Conservation (phyloP, 2,888 invertebrate genomes). For the Dryococelus australis region DNA sequence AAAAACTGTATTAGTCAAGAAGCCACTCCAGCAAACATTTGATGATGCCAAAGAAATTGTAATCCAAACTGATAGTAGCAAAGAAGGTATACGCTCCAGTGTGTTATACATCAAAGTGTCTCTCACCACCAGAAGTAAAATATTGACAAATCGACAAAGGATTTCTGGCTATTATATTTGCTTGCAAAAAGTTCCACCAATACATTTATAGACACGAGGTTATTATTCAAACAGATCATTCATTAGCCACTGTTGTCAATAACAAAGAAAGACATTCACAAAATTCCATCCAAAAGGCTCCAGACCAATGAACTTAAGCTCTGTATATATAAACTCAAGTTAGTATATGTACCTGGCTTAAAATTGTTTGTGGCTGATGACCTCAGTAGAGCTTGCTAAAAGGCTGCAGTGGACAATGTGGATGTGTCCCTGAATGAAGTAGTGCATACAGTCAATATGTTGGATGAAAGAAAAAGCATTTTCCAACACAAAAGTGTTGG, state of each 20-base stretch:
- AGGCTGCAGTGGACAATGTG: background rate
- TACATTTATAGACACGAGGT: no score
- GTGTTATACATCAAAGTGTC: background rate
- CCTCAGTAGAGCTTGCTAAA: background rate
- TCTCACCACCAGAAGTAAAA: background rate
- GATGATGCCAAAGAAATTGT: no score
- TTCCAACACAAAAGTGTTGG: background rate
- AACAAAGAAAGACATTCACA: no score
- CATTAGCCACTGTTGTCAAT: no score
- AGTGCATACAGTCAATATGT: conserved; percentile 2
- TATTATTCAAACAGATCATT: no score
- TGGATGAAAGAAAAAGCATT: background rate
- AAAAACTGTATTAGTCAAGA: no score
- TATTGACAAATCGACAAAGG: background rate
- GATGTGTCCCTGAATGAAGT: background rate
- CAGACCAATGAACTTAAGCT: background rate
- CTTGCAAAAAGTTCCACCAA: no score
- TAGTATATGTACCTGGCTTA: background rate
- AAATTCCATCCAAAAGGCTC: background rate
- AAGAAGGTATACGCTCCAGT: background rate
- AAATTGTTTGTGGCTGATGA: background rate
- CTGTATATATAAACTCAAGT: background rate
- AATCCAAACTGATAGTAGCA: no score
- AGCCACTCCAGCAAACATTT: no score
- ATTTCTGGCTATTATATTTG: no score